Conservation (phyloP, 2,113 vertebrate genomes). For the Rostratula benghalensis region DNA sequence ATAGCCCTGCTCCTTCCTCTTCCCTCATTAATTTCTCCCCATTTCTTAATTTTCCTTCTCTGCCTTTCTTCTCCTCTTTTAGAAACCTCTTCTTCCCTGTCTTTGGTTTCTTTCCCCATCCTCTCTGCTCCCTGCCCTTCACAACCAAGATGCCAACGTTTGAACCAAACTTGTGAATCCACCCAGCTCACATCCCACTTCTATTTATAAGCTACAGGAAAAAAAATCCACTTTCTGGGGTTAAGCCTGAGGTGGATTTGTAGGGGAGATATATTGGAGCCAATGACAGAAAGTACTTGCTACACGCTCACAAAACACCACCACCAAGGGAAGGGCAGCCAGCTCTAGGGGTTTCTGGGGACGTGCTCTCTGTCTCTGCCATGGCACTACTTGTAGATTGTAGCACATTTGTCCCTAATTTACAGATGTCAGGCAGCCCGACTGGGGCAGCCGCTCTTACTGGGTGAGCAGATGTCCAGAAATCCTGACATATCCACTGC, state of each 20-base stretch:
- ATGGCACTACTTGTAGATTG: neutral
- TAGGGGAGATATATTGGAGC: neutral
- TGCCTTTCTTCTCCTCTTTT: neutral
- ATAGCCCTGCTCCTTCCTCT: neutral
- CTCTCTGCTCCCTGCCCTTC: neutral
- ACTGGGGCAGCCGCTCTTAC: neutral
- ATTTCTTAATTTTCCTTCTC: neutral
- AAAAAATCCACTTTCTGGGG: neutral
- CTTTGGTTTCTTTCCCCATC: neutral
- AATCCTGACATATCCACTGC: neutral
- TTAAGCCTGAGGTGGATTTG: neutral
- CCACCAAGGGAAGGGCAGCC: neutral
- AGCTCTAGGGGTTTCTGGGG: neutral
- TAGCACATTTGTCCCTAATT: slow-evolving; percentile 24
- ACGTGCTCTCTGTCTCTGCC: rapidly evolving
- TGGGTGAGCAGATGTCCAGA: slow-evolving; percentile 44
- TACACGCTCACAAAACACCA: neutral
- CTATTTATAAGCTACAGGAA: neutral
- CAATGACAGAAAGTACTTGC: neutral
- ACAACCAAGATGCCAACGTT: neutral
- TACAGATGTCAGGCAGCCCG: neutral
- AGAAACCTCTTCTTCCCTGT: neutral
- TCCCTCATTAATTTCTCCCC: neutral
- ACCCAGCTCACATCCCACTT: neutral
- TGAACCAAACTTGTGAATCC: neutral